Evolutionary conservation across 2,888 invertebrate genomes (phyloP).

Genomic region (Stenolophus ochropezus): DNA sequence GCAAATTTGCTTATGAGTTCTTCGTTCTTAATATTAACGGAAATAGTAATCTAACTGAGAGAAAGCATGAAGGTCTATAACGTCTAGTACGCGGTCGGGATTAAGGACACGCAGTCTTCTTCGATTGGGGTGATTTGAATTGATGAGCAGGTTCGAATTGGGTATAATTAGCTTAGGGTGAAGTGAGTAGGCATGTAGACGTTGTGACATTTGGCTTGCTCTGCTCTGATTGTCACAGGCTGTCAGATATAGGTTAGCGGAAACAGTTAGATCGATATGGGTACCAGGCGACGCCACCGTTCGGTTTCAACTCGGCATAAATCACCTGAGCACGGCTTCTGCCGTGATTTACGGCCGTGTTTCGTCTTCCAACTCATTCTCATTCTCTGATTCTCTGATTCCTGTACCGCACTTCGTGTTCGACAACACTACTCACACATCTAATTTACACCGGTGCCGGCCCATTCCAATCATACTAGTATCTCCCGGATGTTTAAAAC

Average conservation of each 20-base stretch:
- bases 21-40: too few species aligned
- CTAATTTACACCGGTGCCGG: neutral
- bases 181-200: slow-evolving; percentile 32
- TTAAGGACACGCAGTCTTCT: neutral
- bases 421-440: slow-evolving; percentile 17
- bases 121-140: neutral
- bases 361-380: slow-evolving; percentile 48
- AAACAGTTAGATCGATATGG: slow-evolving; percentile 59
- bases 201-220: slow-evolving; percentile 51
- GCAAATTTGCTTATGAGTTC: too few species aligned
- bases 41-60: too few species aligned
- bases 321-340: slow-evolving; percentile 59
- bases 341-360: slow-evolving; percentile 62
- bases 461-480: neutral
- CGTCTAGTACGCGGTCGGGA: neutral
- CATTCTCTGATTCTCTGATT: slow-evolving; percentile 45
- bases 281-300: slow-evolving; percentile 34
- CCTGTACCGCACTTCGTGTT: slow-evolving; percentile 25
- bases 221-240: slow-evolving; percentile 59
- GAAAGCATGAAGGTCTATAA: too few species aligned
- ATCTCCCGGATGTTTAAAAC: neutral
- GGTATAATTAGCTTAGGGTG: neutral
- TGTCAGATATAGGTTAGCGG: slow-evolving; percentile 59
- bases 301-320: slow-evolving; percentile 62
- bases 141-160: neutral